These are phyloP conservation scores for Philonicus albiceps DNA, from an alignment of 2,888 invertebrate species.

Conservation along the genomic window DNA sequence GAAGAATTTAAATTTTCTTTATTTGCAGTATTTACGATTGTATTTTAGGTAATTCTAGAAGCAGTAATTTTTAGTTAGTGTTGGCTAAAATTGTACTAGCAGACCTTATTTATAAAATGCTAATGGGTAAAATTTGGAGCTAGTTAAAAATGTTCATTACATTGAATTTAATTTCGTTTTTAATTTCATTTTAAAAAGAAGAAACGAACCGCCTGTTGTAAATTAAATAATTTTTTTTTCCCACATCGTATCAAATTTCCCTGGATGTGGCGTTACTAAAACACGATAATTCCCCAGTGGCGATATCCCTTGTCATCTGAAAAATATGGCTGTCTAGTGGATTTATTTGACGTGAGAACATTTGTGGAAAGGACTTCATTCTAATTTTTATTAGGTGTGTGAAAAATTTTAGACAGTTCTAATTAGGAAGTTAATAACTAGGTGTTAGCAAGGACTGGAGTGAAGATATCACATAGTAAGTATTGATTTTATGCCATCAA, in stretches of 20 bases:
- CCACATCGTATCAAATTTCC: background rate
- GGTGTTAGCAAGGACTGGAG: background rate
- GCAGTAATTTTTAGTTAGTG: too few species aligned
- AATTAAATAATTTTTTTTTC: background rate
- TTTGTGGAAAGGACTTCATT: background rate
- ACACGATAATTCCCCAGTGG: background rate
- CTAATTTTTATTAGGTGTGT: slow-evolving; percentile 10
- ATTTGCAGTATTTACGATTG: too few species aligned
- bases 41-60: too few species aligned
- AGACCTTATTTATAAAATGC: too few species aligned
- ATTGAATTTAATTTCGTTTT: too few species aligned
- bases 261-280: background rate
- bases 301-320: background rate
- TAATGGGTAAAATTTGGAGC: too few species aligned
- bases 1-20: too few species aligned
- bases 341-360: slow-evolving; percentile 16
- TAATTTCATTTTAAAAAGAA: too few species aligned
- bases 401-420: background rate
- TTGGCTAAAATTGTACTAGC: too few species aligned
- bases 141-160: too few species aligned
- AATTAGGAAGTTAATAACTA: background rate
- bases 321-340: slow-evolving; percentile 35
- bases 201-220: background rate
- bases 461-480: slow-evolving; percentile 1
- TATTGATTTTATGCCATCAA: background rate